A percentile compares a stretch with the other conserved stretches of the same genome.
Conservation (phyloP, 2,797 vertebrate genomes). For the Phoxinus dragarum region DNA sequence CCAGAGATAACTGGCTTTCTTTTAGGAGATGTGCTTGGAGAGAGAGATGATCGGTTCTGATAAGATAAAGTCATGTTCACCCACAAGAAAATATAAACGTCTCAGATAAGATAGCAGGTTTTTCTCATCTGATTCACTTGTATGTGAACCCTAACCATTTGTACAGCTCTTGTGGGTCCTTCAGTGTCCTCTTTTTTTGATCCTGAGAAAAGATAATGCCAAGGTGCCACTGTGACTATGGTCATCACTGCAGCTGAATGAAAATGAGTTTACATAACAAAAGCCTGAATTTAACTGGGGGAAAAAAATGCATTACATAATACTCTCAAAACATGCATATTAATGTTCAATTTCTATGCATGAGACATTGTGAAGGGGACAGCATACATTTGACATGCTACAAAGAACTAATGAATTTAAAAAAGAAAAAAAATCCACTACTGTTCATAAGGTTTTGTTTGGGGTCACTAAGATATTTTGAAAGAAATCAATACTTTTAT, state of each 20-base stretch:
- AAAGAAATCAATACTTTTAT: not conserved
- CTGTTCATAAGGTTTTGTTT: not conserved
- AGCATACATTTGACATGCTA: not conserved
- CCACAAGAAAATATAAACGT: constrained; percentile 47
- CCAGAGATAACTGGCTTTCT: constrained; percentile 16
- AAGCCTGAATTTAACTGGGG: constrained; percentile 8
- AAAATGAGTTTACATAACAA: constrained; percentile 13
- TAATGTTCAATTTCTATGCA: not conserved
- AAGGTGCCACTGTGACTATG: constrained; percentile 35
- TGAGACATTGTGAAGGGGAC: not conserved
- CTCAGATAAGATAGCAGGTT: constrained; percentile 40
- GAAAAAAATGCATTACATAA: not conserved
- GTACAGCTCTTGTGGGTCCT: not conserved
- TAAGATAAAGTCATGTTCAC: constrained; percentile 41
- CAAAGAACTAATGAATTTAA: not conserved
- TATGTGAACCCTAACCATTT: constrained; percentile 23
- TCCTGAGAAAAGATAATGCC: constrained; percentile 31
- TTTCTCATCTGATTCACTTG: constrained; percentile 33
- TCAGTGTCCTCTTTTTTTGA: constrained; percentile 42
- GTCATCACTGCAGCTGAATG: not conserved
- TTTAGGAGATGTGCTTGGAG: constrained; percentile 25
- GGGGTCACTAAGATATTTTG: not conserved
- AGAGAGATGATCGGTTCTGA: constrained; percentile 32
- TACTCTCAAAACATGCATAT: constrained; percentile 23
- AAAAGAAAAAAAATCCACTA: not conserved